Percentiles rank a stretch among this genome's conserved stretches.
Conservation (phyloP, 64 coral and sea anemone genomes). For the Montipora capricornis region DNA sequence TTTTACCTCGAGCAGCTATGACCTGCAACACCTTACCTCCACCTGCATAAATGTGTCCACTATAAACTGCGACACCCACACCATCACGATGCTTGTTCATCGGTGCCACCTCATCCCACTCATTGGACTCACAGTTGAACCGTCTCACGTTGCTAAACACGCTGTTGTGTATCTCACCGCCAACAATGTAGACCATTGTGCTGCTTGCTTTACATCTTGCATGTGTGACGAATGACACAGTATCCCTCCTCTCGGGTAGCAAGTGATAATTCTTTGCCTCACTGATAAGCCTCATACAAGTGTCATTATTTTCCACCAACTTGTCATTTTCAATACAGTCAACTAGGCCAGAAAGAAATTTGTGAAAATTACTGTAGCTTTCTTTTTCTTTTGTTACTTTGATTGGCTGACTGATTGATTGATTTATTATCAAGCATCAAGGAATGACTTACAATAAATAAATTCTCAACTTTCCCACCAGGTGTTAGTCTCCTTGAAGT, state of each 20-base stretch:
- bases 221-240: constrained; percentile 53
- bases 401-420: too few relatives aligned
- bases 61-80: constrained; percentile 86
- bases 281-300: constrained; percentile 86
- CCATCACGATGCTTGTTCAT: constrained; percentile 96
- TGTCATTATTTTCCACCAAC: constrained; percentile 71
- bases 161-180: constrained; percentile 94
- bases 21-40: constrained; percentile 56
- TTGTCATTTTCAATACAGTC: constrained; percentile 96
- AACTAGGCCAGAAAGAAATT: constrained; percentile 65
- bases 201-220: constrained; percentile 67
- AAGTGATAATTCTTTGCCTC: constrained; percentile 94
- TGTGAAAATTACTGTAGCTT: too few relatives aligned
- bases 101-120: constrained; percentile 71
- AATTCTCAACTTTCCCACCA: too few relatives aligned
- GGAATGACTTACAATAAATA: too few relatives aligned
- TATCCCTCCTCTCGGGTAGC: constrained; percentile 88
- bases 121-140: constrained; percentile 81
- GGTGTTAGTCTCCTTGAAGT: too few relatives aligned
- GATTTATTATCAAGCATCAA: too few relatives aligned
- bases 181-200: constrained; percentile 88
- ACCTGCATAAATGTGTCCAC: constrained; percentile 90
- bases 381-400: too few relatives aligned
- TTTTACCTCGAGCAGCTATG: too few relatives aligned
- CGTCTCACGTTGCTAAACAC: constrained; percentile 88